A percentile compares a stretch with the other conserved stretches of the same genome.
Conservation (phyloP, 2,113 vertebrate species). For the Elephantulus edwardii region DNA sequence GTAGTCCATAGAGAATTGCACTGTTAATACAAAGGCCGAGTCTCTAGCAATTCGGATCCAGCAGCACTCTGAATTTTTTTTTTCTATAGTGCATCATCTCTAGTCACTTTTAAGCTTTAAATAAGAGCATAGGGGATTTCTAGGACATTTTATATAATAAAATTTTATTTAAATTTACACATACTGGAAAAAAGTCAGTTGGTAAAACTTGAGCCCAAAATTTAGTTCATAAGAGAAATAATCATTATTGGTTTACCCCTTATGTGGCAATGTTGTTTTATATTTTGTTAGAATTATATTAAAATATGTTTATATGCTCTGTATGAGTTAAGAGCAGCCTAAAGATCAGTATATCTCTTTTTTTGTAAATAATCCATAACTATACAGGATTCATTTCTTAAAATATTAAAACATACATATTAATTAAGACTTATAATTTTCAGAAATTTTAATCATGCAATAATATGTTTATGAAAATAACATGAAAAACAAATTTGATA, state of each 20-base stretch:
- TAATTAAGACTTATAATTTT: conserved; percentile 11
- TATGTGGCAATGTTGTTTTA: neutral
- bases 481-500: conserved; percentile 14
- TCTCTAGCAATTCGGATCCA: no score
- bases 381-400: conserved; percentile 5
- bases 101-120: neutral
- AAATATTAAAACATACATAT: conserved; percentile 34
- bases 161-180: conserved; percentile 28
- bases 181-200: neutral
- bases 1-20: no score
- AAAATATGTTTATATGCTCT: neutral
- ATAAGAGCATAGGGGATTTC: neutral
- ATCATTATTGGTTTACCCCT: neutral
- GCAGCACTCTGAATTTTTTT: no score
- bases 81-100: no score
- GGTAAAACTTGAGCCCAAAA: conserved; percentile 22
- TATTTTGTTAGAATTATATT: neutral
- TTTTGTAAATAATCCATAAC: conserved; percentile 25
- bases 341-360: conserved; percentile 32
- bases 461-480: conserved; percentile 48
- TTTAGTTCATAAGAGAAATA: conserved; percentile 3
- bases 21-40: no score
- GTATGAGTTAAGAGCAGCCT: neutral
- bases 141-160: conserved; percentile 30
- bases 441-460: neutral